Evolutionary conservation across 1,140 invertebrate species (phyloP).

Genomic region (Penaeus indicus): DNA sequence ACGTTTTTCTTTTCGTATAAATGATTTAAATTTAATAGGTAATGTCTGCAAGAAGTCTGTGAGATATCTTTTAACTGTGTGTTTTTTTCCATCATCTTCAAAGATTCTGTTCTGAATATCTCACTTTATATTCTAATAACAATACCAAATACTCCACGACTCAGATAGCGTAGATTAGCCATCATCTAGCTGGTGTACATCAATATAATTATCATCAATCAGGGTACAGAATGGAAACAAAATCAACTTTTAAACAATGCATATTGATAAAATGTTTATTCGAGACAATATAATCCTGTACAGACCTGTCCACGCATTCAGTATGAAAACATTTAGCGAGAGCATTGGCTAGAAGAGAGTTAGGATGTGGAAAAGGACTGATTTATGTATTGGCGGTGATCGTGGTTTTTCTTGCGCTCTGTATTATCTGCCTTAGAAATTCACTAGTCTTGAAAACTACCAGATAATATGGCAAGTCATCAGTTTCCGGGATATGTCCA

Average conservation of each 20-base stretch:
- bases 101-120: too few relatives aligned
- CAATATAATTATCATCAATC: not conserved
- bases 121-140: too few relatives aligned
- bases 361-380: slow-evolving; percentile 56
- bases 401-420: slow-evolving; percentile 38
- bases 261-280: slow-evolving; percentile 65
- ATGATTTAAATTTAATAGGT: too few relatives aligned
- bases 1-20: too few relatives aligned
- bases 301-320: slow-evolving; percentile 59
- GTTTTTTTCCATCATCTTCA: too few relatives aligned
- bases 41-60: too few relatives aligned
- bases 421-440: slow-evolving; percentile 57
- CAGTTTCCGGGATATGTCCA: slow-evolving; percentile 44
- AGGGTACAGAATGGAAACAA: slow-evolving; percentile 51
- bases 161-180: too few relatives aligned
- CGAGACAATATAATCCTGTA: slow-evolving; percentile 60
- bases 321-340: slow-evolving; percentile 62
- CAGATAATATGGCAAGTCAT: slow-evolving; percentile 52
- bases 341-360: slow-evolving; percentile 52
- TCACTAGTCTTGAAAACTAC: slow-evolving; percentile 57
- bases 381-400: slow-evolving; percentile 42
- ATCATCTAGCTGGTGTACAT: not conserved
- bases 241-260: slow-evolving; percentile 58
- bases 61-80: too few relatives aligned
- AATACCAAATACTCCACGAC: too few relatives aligned